Percentiles rank a stretch among this genome's conserved stretches.
phyloP scores from a whole-genome alignment of 1,140 invertebrate genomes.

The Elysia chlorotica region DNA sequence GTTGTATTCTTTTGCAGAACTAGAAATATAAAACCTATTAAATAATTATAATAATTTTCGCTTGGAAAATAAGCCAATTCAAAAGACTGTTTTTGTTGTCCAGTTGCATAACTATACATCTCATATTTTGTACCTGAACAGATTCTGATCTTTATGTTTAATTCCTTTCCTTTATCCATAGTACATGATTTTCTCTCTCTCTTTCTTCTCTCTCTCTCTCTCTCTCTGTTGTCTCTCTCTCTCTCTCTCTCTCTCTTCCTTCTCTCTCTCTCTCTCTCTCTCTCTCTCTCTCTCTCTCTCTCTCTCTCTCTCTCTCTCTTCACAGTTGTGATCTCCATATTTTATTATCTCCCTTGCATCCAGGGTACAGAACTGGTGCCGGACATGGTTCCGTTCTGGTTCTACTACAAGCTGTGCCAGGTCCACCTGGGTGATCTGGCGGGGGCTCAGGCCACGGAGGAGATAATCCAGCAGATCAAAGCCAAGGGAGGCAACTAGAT shows the following conservation, averaged over 20 bases:
- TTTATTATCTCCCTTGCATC: background rate
- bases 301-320: background rate
- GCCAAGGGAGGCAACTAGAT: background rate
- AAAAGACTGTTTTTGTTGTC: too few relatives aligned
- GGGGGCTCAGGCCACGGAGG: slow-evolving; percentile 26
- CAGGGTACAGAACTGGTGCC: slow-evolving; percentile 41
- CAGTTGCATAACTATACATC: too few relatives aligned
- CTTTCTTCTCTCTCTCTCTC: background rate
- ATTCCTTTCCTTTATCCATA: background rate
- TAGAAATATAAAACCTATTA: too few relatives aligned
- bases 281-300: background rate
- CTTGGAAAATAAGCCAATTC: too few relatives aligned
- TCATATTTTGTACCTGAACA: too few relatives aligned
- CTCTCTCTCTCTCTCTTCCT: background rate
- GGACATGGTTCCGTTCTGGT: slow-evolving; percentile 36
- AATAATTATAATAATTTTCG: too few relatives aligned
- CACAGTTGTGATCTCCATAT: background rate
- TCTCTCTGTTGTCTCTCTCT: background rate
- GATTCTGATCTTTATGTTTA: too few relatives aligned
- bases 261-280: background rate
- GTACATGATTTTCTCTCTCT: background rate
- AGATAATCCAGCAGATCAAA: slow-evolving; percentile 12
- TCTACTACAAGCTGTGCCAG: slow-evolving; percentile 32
- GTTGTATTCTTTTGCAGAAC: too few relatives aligned
- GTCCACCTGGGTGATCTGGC: slow-evolving; percentile 30